Base-by-base conservation (phyloP, 2,888 invertebrate species). In the Platycheirus rosarum region DNA sequence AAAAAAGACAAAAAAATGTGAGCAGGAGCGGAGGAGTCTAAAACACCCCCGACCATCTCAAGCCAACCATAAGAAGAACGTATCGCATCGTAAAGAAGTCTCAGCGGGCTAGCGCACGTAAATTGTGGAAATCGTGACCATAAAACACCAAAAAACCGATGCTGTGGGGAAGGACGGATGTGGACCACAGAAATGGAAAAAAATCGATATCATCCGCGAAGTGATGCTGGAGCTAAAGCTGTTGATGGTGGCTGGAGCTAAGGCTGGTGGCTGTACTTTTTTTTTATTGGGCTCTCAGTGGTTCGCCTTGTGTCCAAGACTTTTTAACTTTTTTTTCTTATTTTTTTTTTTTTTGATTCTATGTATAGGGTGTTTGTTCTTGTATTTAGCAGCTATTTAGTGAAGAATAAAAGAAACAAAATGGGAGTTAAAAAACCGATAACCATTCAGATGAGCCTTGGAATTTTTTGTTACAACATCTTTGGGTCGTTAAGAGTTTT, bases 81-180 rank as follows among this genome's bases (percentile, higher is more conserved):
- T 46, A 60, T 37, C 13, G 3, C 13, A 13, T 37, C 2, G 0
- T 9, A 26, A 48, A 23, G 6, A 18, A 44, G 29, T 44, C 55
- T 66, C 60, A 77, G 66, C 66, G 46, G 73, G 66, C 57, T 51
- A 62, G 46, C n/a, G n/a, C 66, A 78, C 78, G 66, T 78, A 78
- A 78, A 78, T 73, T 66, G 78, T 78, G 57, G 60, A 73, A 80
- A 63, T 80, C 80, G 80, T 80, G 80, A 75, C 70, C 75, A 65
- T 75, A 32, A 53, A 53, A 26, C 6, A n/a, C n/a, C n/a, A 14
- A 51, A 18, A 0, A 18, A 1, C 65, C 69, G 46, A 49, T 63
- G 57, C 55, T n/a, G 29, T 40, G 57, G n/a, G 55, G 5, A 13
- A 13, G 14, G 48, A 48, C 16, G 23, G 48, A 35, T 8, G 26